These are phyloP conservation scores for Zonotrichia leucophrys DNA, from an alignment of 2,113 vertebrate genomes.

Conservation along the genomic window DNA sequence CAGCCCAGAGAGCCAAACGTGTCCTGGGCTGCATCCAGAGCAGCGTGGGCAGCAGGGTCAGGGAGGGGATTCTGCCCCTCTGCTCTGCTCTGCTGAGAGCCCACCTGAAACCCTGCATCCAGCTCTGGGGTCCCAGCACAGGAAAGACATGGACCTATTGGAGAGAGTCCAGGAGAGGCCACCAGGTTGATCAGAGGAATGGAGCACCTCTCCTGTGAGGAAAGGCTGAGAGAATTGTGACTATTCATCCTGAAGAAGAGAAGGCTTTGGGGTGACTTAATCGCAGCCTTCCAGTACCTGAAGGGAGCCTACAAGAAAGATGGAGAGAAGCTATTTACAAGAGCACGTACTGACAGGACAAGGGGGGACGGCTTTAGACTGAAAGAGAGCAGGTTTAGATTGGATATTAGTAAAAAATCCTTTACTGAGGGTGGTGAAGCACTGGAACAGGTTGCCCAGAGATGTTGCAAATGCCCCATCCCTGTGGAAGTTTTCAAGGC, in stretches of 20 bases:
- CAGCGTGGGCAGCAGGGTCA: not conserved
- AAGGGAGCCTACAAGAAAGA: not conserved
- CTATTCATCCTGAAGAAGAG: not conserved
- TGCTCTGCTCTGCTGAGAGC: not conserved
- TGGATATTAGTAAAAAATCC: not conserved
- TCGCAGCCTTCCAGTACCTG: not conserved
- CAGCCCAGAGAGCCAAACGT: not conserved
- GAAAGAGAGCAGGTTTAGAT: not conserved
- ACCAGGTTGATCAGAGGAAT: not conserved
- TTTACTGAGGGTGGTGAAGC: not conserved
- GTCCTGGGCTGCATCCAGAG: not conserved
- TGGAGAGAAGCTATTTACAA: not conserved
- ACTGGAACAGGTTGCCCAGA: not conserved
- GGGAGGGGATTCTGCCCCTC: not conserved
- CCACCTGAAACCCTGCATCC: not conserved
- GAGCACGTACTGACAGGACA: not conserved
- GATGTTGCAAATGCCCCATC: not conserved
- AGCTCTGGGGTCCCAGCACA: not conserved
- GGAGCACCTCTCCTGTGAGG: not conserved
- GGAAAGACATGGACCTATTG: not conserved
- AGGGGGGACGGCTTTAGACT: not conserved
- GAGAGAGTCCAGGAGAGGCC: not conserved
- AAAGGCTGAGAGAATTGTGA: not conserved
- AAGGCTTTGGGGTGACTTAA: not conserved
- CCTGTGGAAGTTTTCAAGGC: rapidly evolving